Evolutionary conservation across 2,113 vertebrate genomes (phyloP), one percentile per base, ranked within the genome.

Genomic region (Gambusia affinis): DNA sequence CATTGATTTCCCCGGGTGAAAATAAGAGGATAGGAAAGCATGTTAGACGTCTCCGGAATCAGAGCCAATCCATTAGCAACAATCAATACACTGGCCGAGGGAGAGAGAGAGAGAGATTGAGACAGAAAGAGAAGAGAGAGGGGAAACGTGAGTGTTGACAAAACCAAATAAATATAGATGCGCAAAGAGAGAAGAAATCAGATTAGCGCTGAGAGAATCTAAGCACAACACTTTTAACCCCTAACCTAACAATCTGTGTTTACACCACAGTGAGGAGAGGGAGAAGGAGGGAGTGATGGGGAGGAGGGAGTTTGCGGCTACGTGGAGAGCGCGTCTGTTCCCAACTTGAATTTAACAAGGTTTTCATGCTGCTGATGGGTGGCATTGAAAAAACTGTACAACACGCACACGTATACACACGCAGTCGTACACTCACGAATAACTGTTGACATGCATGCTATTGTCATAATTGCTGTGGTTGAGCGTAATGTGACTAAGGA

Each of bases 41-140:
- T 92, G 83, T 96, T 90, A 93, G 95, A 96, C 94, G 94, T 93
- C 94, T 93, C 95, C 95, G 96, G 96, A 97, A 97, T 96, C 94
- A 95, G 96, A 97, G 96, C 95, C 95, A 96, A 95, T 97, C 96
- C 96, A 97, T 98, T 97, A 98, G 95, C 88, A 93, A 89, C 93
- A 93, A 97, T 97, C 97, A 94, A 98, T 98, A 97, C 93, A 82
- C 93, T 91, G 91, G 93, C 88, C 92, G 92, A 92, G 89, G 88
- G 83, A 19, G 90, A 89, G 89, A 91, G 81, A 73, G 73, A 33
- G 70, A 63, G 84, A 67, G 81, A 71, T 12, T 14, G 44, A 47
- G 44, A 47, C 15, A 47, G 44, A 47, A 5, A 5, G 44, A 47
- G 39, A 47, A 15, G 87, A 85, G 89, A 76, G 85, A 91, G 91